Percentiles rank a stretch among this genome's conserved stretches.
Conservation (phyloP, 2,797 vertebrate genomes). For the Meda fulgida region DNA sequence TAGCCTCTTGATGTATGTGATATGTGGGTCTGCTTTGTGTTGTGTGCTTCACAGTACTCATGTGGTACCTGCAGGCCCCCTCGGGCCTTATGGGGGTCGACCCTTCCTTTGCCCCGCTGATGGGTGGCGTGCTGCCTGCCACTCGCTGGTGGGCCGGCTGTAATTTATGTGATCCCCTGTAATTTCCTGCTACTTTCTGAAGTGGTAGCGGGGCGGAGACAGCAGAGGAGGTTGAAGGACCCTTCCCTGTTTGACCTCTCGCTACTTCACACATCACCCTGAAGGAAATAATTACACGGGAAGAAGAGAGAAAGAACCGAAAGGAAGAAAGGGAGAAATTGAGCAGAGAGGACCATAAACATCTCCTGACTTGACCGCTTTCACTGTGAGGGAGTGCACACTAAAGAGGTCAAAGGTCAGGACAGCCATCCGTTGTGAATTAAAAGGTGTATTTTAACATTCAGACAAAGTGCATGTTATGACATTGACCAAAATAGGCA, state of each 20-base stretch:
- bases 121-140: slow-evolving; percentile 67
- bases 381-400: slow-evolving; percentile 37
- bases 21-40: slow-evolving; percentile 19
- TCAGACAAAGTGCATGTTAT: slow-evolving; percentile 31
- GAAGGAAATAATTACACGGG: slow-evolving; percentile 88
- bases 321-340: slow-evolving; percentile 64
- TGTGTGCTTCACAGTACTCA: slow-evolving; percentile 5
- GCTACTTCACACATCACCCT: slow-evolving; percentile 77
- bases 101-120: slow-evolving; percentile 55
- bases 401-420: slow-evolving; percentile 54
- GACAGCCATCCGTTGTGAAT: slow-evolving; percentile 34
- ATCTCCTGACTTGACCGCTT: slow-evolving; percentile 78
- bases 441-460: slow-evolving; percentile 42
- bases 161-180: slow-evolving; percentile 78
- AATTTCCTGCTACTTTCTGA: slow-evolving; percentile 82
- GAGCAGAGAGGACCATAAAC: slow-evolving; percentile 74
- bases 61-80: slow-evolving; percentile 30
- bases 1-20: neutral
- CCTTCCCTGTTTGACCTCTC: slow-evolving; percentile 83
- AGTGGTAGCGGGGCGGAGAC: slow-evolving; percentile 68
- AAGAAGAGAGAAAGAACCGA: slow-evolving; percentile 80
- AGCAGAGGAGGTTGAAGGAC: slow-evolving; percentile 69
- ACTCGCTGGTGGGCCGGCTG: slow-evolving; percentile 59
- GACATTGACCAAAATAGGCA: slow-evolving; percentile 37
- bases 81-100: slow-evolving; percentile 40